Percentiles rank a stretch among this genome's conserved stretches.
phyloP scores from a whole-genome alignment of 2,888 invertebrate species.

The Entomobrya proxima region DNA sequence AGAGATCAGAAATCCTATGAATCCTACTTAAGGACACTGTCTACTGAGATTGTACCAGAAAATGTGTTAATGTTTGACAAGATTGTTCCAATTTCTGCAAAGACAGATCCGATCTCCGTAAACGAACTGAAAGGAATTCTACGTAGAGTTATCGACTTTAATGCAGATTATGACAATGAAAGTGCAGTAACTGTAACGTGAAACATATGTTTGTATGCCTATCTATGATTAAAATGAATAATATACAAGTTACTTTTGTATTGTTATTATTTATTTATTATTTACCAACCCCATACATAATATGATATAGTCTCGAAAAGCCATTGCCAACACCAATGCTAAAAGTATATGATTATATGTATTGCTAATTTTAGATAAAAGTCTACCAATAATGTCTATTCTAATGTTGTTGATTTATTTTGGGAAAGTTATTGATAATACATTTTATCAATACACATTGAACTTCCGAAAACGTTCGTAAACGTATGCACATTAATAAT shows the following conservation, averaged over 20 bases:
- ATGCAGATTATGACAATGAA: conserved; percentile 76
- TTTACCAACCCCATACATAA: too few species aligned
- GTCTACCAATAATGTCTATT: too few species aligned
- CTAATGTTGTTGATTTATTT: neutral
- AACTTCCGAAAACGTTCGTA: too few species aligned
- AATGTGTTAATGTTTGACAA: conserved; percentile 82
- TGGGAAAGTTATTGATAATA: conserved; percentile 24
- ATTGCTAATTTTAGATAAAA: too few species aligned
- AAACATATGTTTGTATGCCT: neutral
- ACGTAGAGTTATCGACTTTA: conserved; percentile 83
- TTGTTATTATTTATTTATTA: too few species aligned
- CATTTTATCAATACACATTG: conserved; percentile 40
- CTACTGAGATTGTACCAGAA: conserved; percentile 84
- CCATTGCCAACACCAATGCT: too few species aligned
- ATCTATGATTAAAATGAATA: too few species aligned
- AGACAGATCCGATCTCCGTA: conserved; percentile 80
- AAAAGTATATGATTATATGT: too few species aligned
- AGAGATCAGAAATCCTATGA: conserved; percentile 74
- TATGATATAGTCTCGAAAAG: too few species aligned
- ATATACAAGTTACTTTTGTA: too few species aligned
- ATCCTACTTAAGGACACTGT: conserved; percentile 80
- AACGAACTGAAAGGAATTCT: conserved; percentile 82
- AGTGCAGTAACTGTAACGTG: neutral
- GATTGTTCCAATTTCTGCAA: conserved; percentile 87
- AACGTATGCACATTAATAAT: neutral